Conservation (phyloP, 2,888 invertebrate genomes). For the Oligia fasciuncula region DNA sequence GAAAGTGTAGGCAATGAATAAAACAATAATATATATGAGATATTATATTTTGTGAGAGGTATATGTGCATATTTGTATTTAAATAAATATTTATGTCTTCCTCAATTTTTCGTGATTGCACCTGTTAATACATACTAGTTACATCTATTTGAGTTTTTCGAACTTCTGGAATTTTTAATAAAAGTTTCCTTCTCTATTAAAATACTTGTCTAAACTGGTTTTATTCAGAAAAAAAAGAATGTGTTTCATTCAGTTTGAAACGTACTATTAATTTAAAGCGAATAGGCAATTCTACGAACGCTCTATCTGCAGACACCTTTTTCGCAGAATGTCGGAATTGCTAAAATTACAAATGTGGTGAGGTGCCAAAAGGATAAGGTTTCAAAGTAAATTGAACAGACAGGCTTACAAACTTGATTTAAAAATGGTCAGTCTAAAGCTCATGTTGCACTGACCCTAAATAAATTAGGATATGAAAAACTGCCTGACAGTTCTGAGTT, state of each 20-base stretch:
- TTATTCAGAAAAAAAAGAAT: neutral
- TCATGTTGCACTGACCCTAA: neutral
- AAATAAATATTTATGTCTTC: no score
- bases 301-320: neutral
- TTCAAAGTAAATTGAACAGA: conserved; percentile 11
- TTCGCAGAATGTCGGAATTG: neutral
- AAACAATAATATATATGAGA: no score
- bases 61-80: no score
- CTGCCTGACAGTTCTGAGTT: neutral
- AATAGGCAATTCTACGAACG: conserved; percentile 8
- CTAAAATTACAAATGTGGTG: conserved; percentile 27
- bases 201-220: neutral
- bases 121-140: no score
- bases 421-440: no score
- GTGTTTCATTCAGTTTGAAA: conserved; percentile 14
- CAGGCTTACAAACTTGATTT: neutral
- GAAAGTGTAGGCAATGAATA: no score
- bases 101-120: no score
- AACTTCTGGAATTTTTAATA: no score
- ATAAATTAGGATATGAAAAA: neutral
- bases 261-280: conserved; percentile 15
- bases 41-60: no score
- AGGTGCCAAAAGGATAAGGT: conserved; percentile 21
- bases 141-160: neutral
- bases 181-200: neutral